Evolutionary conservation across 2,113 vertebrate genomes (phyloP).

Genomic region (Tragulus kanchil): DNA sequence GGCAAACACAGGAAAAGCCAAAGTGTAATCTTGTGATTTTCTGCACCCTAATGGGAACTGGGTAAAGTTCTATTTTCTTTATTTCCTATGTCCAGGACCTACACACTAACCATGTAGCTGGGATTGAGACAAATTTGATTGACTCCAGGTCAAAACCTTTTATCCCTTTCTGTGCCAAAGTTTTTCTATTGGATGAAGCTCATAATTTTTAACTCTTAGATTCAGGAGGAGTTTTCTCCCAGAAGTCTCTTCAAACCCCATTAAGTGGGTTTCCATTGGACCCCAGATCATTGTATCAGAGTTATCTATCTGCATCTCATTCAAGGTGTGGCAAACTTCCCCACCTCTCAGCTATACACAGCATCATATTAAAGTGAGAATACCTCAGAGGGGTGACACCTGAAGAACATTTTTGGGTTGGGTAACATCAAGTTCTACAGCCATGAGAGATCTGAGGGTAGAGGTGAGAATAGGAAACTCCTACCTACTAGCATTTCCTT

Average conservation of each 20-base stretch:
- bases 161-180: neutral
- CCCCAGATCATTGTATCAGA: neutral
- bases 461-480: neutral
- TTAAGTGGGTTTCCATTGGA: neutral
- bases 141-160: neutral
- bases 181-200: neutral
- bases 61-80: slow-evolving; percentile 11
- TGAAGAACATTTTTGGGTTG: neutral
- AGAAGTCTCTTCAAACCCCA: neutral
- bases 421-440: neutral
- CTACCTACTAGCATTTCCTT: neutral
- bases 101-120: neutral
- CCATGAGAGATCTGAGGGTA: neutral
- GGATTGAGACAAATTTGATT: neutral
- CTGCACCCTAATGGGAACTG: neutral
- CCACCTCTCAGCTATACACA: fast-evolving
- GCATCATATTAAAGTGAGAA: neutral
- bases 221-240: neutral
- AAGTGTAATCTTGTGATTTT: slow-evolving; percentile 33
- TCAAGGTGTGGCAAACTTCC: neutral
- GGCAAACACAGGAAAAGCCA: slow-evolving; percentile 47
- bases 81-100: neutral
- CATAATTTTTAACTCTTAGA: neutral
- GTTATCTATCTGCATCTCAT: neutral
- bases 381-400: neutral